Evolutionary conservation across 2,113 vertebrate species (phyloP).

Genomic region (Gasterosteus aculeatus): DNA sequence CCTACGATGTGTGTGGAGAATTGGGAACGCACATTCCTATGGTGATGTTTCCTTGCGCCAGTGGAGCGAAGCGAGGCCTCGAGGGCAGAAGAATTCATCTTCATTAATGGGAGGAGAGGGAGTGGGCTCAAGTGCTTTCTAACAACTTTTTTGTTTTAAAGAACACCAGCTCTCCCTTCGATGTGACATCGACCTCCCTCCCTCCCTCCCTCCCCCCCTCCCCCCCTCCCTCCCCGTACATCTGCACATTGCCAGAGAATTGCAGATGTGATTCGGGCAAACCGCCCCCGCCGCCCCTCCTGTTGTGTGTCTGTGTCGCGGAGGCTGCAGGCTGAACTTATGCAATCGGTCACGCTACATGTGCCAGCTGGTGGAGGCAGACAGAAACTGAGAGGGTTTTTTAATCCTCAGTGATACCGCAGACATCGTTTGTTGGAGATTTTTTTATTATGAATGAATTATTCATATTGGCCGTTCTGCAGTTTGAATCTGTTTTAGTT

Average conservation of each 20-base stretch:
- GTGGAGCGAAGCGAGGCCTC: not conserved
- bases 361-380: conserved; percentile 73
- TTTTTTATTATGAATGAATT: not conserved
- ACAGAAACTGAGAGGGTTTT: conserved; percentile 57
- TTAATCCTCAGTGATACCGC: conserved; percentile 62
- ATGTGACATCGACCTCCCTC: conserved; percentile 5
- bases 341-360: conserved; percentile 61
- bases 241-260: conserved; percentile 34
- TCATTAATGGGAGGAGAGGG: not conserved
- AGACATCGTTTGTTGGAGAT: not conserved
- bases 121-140: not conserved
- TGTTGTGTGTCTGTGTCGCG: conserved; percentile 23
- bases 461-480: conserved; percentile 6
- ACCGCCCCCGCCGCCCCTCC: conserved; percentile 5
- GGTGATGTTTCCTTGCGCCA: not conserved
- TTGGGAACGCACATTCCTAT: not conserved
- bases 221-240: conserved; percentile 12
- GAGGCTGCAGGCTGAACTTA: conserved; percentile 67
- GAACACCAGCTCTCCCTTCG: not conserved
- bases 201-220: not conserved
- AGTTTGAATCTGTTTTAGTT: not conserved
- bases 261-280: conserved; percentile 8
- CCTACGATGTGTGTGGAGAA: not conserved
- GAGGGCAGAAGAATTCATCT: not conserved
- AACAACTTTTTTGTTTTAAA: not conserved